Evolutionary conservation across 2,888 invertebrate genomes (phyloP), one percentile per base, ranked within the genome.

Genomic region (Oscheius sp.): DNA sequence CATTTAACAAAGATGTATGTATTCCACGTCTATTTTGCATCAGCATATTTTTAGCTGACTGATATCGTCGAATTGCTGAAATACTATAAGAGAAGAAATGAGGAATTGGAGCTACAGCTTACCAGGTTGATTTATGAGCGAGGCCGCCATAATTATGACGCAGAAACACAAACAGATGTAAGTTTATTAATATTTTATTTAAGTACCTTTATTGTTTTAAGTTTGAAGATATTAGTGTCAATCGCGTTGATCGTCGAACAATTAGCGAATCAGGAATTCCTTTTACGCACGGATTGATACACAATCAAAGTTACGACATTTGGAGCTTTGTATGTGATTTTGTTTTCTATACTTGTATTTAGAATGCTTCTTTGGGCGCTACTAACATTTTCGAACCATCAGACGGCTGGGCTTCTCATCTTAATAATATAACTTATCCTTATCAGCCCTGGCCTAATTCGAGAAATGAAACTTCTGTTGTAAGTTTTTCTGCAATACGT

Each of bases 261-360:
- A 30, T 51, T 28, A 51, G 51, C 20, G 51, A 51, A 51, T 51
- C 51, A n/a, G 51, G 28, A 12, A n/a, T 51, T 30, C n/a, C 9
- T 5, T 12, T 28, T 12, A n/a, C 30, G 2, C n/a, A n/a, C 12
- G 30, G 30, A 5, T 14, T 9, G 9, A n/a, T 14, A 30, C 51
- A n/a, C n/a, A n/a, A n/a, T n/a, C n/a, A 28, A 28, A 24, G n/a
- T 28, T 5, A 6, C 51, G 51, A 30, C 26, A 14, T 28, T n/a
- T 26, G 51, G 51, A 30, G 5, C 30, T 51, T 51, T 28, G 51
- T 30, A 51, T 30, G 51, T 26, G 5, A 6, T 26, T 51, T 28
- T 17, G 4, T 5, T 47, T 20, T 47, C 2, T 3, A 20, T 47
- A 22, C 22, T 22, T 14, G 6, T 2, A 5, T 51, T 5, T 14